Percentiles rank a stretch among this genome's conserved stretches.
Evolutionary conservation across 2,888 invertebrate genomes (phyloP).

Genomic region (Morpho deidamia): DNA sequence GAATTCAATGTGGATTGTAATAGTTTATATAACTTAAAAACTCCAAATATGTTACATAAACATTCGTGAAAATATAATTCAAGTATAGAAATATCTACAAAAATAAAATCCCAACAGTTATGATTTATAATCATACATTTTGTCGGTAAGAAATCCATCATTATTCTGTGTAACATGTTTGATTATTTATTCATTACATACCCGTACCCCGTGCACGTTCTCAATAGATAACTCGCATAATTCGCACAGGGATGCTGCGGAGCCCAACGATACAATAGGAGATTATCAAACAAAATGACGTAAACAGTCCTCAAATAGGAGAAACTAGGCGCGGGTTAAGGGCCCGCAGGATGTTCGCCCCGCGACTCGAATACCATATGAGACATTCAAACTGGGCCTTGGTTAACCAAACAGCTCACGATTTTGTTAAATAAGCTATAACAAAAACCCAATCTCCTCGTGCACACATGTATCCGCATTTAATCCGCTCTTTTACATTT

Average conservation of each 20-base stretch:
- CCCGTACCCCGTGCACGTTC: conserved; percentile 66
- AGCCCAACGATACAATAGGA: conserved; percentile 70
- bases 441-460: conserved; percentile 15
- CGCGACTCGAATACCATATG: conserved; percentile 72
- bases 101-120: conserved; percentile 1
- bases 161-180: conserved; percentile 23
- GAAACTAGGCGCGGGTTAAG: conserved; percentile 70
- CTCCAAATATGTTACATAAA: background rate
- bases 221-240: conserved; percentile 71
- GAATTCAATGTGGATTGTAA: too few species aligned
- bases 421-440: conserved; percentile 23
- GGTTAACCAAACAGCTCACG: conserved; percentile 19
- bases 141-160: conserved; percentile 23
- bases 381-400: conserved; percentile 31
- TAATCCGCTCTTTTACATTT: conserved; percentile 1
- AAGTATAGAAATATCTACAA: conserved; percentile 20
- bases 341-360: conserved; percentile 61
- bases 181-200: conserved; percentile 62
- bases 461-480: conserved; percentile 11
- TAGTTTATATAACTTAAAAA: too few species aligned
- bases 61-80: conserved; percentile 1
- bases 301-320: conserved; percentile 69
- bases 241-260: conserved; percentile 65
- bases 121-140: conserved; percentile 15
- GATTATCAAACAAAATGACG: conserved; percentile 76